Conservation (phyloP, 2,888 invertebrate species). For the Philereme vetulata region DNA sequence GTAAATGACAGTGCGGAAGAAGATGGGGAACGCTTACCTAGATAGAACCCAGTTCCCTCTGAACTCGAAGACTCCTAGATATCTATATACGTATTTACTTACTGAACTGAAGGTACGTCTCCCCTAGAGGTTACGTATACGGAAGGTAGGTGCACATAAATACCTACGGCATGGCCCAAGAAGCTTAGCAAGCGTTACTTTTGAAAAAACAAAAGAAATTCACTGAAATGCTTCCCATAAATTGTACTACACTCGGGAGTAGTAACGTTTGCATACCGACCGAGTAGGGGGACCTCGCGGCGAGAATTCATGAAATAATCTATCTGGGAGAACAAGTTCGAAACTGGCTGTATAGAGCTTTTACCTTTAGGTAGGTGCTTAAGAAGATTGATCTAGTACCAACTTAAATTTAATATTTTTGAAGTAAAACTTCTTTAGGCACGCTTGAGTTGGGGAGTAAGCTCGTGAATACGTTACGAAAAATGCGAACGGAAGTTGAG, state of each 20-base stretch:
- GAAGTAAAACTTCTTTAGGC: too few species aligned
- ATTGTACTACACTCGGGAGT: conserved; percentile 77
- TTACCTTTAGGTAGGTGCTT: too few species aligned
- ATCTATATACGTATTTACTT: conserved; percentile 6
- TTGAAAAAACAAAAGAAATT: conserved; percentile 78
- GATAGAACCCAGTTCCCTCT: too few species aligned
- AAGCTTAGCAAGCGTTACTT: conserved; percentile 56
- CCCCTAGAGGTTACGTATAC: conserved; percentile 27
- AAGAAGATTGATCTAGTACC: too few species aligned
- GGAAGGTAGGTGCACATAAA: conserved; percentile 48
- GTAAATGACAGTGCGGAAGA: too few species aligned
- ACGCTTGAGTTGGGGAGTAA: too few species aligned
- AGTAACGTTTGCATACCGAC: conserved; percentile 73
- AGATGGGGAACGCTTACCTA: too few species aligned
- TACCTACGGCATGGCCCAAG: conserved; percentile 47
- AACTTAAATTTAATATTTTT: too few species aligned
- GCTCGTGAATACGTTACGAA: too few species aligned
- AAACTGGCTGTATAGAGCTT: not conserved
- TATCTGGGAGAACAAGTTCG: not conserved
- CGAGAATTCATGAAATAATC: not conserved
- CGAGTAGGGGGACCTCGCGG: conserved; percentile 52
- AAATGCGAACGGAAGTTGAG: too few species aligned
- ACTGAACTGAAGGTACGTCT: conserved; percentile 17
- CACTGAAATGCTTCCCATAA: conserved; percentile 78
- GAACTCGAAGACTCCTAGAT: too few species aligned